A percentile compares a stretch with the other conserved stretches of the same genome.
phyloP scores from a whole-genome alignment of 2,113 vertebrate genomes.

The Nyctibius bracteatus region DNA sequence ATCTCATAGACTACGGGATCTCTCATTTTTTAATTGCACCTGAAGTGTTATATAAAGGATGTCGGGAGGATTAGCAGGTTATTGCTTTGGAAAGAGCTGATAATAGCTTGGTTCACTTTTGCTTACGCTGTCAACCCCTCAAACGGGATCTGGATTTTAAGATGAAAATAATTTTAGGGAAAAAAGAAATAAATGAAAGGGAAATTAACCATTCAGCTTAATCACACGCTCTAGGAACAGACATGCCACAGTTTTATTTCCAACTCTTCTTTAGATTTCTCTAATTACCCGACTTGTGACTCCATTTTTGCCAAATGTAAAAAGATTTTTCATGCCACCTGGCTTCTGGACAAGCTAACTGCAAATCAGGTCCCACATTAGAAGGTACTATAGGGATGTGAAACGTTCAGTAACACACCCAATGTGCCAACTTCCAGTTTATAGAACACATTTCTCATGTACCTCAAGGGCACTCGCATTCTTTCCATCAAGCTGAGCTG shows the following conservation, averaged over 20 bases:
- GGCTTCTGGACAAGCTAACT: not conserved
- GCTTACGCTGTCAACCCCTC: not conserved
- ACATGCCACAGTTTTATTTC: not conserved
- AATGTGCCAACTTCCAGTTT: not conserved
- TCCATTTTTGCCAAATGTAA: not conserved
- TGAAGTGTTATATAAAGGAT: not conserved
- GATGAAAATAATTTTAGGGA: not conserved
- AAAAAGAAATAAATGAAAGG: not conserved
- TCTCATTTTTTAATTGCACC: not conserved
- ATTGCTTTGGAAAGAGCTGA: not conserved
- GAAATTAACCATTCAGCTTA: not conserved
- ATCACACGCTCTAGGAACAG: not conserved
- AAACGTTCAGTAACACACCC: not conserved
- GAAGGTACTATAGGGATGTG: rapidly evolving
- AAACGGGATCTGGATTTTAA: not conserved
- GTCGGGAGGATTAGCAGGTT: not conserved
- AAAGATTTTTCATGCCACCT: not conserved
- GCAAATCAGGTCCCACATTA: not conserved
- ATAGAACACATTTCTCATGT: not conserved
- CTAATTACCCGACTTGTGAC: not conserved
- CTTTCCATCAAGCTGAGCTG: not conserved
- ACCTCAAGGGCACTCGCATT: not conserved
- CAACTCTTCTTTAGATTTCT: not conserved
- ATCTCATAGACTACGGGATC: not conserved
- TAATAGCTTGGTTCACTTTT: not conserved